Conservation (phyloP, 2,797 vertebrate species). For the Peromyscus nudipes region DNA sequence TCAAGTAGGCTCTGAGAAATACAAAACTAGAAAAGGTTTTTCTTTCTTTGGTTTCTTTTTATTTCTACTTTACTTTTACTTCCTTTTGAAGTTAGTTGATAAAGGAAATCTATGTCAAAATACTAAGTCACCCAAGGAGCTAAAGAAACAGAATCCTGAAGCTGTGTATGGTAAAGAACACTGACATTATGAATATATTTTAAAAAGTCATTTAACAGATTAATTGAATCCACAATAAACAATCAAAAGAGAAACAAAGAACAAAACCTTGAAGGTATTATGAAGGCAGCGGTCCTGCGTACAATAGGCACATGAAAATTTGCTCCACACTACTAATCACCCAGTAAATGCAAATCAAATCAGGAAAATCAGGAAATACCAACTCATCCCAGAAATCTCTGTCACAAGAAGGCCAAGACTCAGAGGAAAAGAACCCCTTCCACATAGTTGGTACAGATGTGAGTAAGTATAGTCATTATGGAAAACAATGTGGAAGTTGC, state of each 20-base stretch:
- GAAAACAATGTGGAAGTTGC: background rate
- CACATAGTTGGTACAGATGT: background rate
- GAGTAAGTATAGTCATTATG: background rate
- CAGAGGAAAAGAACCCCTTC: fast-evolving
- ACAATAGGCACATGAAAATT: background rate
- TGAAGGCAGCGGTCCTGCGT: no score
- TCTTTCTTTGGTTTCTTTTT: background rate
- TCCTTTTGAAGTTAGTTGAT: background rate
- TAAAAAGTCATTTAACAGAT: background rate
- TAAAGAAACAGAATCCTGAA: conserved; percentile 28
- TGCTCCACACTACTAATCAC: background rate
- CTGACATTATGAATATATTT: background rate
- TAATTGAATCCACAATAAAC: background rate
- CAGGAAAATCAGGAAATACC: background rate
- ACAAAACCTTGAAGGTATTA: background rate
- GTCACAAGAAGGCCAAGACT: background rate
- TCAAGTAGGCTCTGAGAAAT: background rate
- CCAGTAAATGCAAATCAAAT: background rate
- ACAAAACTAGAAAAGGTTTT: background rate
- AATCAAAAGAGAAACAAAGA: background rate
- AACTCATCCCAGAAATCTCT: background rate
- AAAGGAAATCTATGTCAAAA: conserved; percentile 42
- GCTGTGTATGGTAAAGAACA: background rate
- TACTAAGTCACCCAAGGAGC: background rate
- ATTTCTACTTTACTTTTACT: background rate